These are phyloP conservation scores for Typhlichthys eigenmanni DNA, from an alignment of 2,797 vertebrate genomes.

Conservation along the genomic window DNA sequence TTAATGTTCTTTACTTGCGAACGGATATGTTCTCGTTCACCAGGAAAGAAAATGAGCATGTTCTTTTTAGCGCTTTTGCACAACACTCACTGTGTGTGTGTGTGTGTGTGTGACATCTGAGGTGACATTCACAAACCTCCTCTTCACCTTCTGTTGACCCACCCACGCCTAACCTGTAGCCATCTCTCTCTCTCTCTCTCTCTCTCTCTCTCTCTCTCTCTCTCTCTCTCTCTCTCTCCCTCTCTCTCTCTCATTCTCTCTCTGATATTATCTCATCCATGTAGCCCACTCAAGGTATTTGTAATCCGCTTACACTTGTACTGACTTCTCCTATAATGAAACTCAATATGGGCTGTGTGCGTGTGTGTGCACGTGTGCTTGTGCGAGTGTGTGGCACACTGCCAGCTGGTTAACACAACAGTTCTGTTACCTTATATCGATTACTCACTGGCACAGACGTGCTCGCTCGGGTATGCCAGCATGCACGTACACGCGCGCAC, in stretches of 20 bases:
- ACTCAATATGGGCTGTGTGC: slow-evolving; percentile 44
- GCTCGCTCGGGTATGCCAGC: not conserved
- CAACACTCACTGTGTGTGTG: no score
- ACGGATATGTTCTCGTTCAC: no score
- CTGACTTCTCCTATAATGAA: slow-evolving; percentile 59
- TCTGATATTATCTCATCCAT: slow-evolving; percentile 53
- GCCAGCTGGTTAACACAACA: slow-evolving; percentile 40
- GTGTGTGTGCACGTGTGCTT: slow-evolving; percentile 27
- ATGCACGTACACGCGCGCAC: not conserved
- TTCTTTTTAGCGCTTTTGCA: no score
- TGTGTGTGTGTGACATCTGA: not conserved
- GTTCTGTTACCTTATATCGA: slow-evolving; percentile 44
- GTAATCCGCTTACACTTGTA: slow-evolving; percentile 68
- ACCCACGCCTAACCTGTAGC: no score
- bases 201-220: slow-evolving; percentile 1
- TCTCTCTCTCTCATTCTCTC: slow-evolving; percentile 12
- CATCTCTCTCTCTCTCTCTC: not conserved
- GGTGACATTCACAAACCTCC: no score
- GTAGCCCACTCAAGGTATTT: slow-evolving; percentile 64
- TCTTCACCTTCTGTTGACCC: not conserved
- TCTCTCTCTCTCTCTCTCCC: slow-evolving; percentile 18
- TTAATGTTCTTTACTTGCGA: no score
- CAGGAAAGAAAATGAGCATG: no score
- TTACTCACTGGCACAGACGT: slow-evolving; percentile 8
- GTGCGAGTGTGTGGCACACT: slow-evolving; percentile 17